Base-by-base conservation (phyloP, 2,797 vertebrate genomes). In the Mionectes olivaceus region DNA sequence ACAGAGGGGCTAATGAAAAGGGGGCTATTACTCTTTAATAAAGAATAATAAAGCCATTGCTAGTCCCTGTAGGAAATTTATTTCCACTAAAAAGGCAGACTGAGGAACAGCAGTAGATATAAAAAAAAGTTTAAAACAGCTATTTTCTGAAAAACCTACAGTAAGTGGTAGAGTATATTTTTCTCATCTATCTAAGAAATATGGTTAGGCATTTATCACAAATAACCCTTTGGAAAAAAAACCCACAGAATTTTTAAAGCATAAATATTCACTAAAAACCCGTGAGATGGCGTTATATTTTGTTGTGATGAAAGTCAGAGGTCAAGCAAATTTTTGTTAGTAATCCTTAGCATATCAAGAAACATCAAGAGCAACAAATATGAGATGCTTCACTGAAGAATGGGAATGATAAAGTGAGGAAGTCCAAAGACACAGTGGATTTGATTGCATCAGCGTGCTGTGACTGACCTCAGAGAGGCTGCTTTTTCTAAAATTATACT, bases 41-140 rank as follows among this genome's bases (percentile, higher is more conserved):
- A 81, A 87, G 55, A 95, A 84, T 82, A 96, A 91, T 50, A 94
- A 90, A 84, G 33, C 19, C 35, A 76, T 76, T 94, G 49, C 80
- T 70, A 71, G 30, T 84, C 63, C 70, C 68, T 64, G 43, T 78
- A 95, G 87, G 79, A 95, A 88, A 88, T 89, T 64, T 83, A 76
- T 93, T 95, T 88, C 47, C 61, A 89, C 91, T 92, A 69, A 80
- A 94, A 95, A 90, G 76, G 22, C 47, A 91, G 87, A 56, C 46
- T 78, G 55, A 90, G 59, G 39, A 83, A 39, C 27, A 83, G 37
- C 44, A 63, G 28, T 50, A 41, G 59, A 78, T 78, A 35, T 19
- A 76, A 64, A 83, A 64, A 75, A 93, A 61, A 37, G 53, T 78
- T 89, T 88, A 28, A 91, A 95, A 5, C 4, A 27, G 28, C 39